Base-by-base conservation (phyloP, 2,888 invertebrate species). In the Allacma fusca region DNA sequence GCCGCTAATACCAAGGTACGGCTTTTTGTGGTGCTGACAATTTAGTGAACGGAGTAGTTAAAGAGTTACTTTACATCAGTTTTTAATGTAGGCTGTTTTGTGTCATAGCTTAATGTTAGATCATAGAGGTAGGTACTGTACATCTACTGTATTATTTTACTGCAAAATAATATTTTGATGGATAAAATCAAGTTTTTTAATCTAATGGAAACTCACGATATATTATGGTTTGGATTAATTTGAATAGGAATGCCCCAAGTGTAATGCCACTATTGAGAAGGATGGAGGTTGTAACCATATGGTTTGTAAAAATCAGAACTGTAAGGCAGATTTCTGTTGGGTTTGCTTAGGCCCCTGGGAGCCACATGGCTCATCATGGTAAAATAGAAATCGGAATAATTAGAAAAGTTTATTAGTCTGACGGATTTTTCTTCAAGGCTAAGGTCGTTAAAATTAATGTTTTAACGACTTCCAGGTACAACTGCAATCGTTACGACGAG, bases 281-380 rank as follows among this genome's bases (percentile, higher is more conserved):
- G 97, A 98, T 88, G 98, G 98, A 80, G 98, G 98, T 71, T 99
- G 98, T 88, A 99, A 99, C 89, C 98, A 99, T 88, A 98, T 99
- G 98, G 94, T 95, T 73, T 99, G 98, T 89, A 98, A 97, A 89
- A 98, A 98, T 89, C 95, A 95, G 88, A 95, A 94, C 87, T 99
- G 98, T 88, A 96, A 96, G 88, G 93, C 95, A 68, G 98, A 99
- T 88, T 99, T 99, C 88, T 99, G 98, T 89, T 99, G 98, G 98
- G 97, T 98, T 34, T 99, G 98, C 87, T 91, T 99, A 80, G 98
- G 98, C 28, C 95, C 97, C 57, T 99, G 98, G 98, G 96, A 97
- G 87, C 98, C 98, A 0, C 98, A 98, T 85, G 97, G 98, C 73
- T 95, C 96, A 82, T 96, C 96, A 81, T 98, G 97, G 97, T 89